A percentile compares a stretch with the other conserved stretches of the same genome.
phyloP scores from a whole-genome alignment of 2,113 vertebrate genomes.

The Sebastes fasciatus region DNA sequence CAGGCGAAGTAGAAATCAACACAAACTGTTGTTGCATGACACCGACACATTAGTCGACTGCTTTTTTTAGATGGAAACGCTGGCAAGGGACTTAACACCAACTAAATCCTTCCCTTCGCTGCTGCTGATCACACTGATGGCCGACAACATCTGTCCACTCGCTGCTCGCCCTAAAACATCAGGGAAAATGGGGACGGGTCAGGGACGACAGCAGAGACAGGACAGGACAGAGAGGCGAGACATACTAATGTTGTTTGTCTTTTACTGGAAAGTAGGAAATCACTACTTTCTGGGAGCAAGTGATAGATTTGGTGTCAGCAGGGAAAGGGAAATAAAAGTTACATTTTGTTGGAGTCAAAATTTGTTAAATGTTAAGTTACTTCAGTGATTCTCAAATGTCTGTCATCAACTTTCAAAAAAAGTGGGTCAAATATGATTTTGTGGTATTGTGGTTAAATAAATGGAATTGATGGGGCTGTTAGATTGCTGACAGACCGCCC shows the following conservation, averaged over 20 bases:
- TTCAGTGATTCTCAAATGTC: too few species aligned
- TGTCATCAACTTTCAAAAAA: too few species aligned
- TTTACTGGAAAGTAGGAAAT: neutral
- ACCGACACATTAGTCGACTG: constrained; percentile 14
- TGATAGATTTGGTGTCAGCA: neutral
- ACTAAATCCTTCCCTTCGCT: constrained; percentile 58
- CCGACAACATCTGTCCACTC: constrained; percentile 64
- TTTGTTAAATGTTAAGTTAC: too few species aligned
- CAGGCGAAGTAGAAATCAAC: neutral
- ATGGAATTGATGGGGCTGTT: too few species aligned
- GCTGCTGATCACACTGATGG: constrained; percentile 64
- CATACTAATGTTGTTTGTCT: neutral
- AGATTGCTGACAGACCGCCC: too few species aligned
- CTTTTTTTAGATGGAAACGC: constrained; percentile 32
- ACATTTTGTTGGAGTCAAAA: too few species aligned
- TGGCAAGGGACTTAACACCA: constrained; percentile 54
- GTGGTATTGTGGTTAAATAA: too few species aligned
- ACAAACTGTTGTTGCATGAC: neutral
- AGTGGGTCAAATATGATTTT: too few species aligned
- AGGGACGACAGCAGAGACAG: constrained; percentile 18
- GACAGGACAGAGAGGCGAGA: neutral
- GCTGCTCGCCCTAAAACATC: constrained; percentile 19
- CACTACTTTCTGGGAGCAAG: neutral
- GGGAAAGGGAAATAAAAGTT: too few species aligned
- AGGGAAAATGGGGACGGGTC: constrained; percentile 27